phyloP scores from a whole-genome alignment of 2,113 vertebrate genomes.

The Todiramphus chloris region DNA sequence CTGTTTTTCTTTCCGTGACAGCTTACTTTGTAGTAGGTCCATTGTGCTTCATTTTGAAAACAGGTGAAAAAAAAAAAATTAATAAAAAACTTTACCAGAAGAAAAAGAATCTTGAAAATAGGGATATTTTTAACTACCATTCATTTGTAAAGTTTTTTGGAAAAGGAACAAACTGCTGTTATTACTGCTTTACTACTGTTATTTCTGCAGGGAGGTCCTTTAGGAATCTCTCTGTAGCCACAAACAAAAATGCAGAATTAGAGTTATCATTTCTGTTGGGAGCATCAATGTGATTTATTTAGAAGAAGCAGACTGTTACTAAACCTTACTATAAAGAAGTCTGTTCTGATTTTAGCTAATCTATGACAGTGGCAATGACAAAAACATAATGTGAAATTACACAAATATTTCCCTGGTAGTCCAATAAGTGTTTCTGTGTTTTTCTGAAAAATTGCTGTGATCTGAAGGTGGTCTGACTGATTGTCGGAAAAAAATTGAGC shows the following conservation, averaged over 20 bases:
- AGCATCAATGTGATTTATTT: neutral
- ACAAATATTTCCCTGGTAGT: neutral
- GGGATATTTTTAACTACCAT: neutral
- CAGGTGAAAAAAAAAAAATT: neutral
- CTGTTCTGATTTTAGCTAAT: neutral
- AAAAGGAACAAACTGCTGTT: neutral
- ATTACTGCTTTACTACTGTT: neutral
- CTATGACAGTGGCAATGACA: neutral
- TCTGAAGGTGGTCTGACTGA: neutral
- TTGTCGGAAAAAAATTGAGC: neutral
- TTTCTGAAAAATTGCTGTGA: neutral
- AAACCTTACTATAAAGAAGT: neutral
- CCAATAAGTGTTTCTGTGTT: neutral
- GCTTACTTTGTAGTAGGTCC: slow-evolving; percentile 1
- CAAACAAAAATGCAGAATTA: neutral
- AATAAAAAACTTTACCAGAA: neutral
- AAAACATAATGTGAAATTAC: neutral
- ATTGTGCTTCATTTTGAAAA: slow-evolving; percentile 19
- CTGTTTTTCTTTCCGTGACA: slow-evolving; percentile 38
- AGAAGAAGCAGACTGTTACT: neutral
- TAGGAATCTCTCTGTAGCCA: neutral
- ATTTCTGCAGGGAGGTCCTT: neutral
- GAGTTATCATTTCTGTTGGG: neutral
- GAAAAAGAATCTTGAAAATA: neutral
- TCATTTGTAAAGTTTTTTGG: neutral